A percentile compares a stretch with the other conserved stretches of the same genome.
phyloP scores from a whole-genome alignment of 2,113 vertebrate genomes.

The Petromus typicus region DNA sequence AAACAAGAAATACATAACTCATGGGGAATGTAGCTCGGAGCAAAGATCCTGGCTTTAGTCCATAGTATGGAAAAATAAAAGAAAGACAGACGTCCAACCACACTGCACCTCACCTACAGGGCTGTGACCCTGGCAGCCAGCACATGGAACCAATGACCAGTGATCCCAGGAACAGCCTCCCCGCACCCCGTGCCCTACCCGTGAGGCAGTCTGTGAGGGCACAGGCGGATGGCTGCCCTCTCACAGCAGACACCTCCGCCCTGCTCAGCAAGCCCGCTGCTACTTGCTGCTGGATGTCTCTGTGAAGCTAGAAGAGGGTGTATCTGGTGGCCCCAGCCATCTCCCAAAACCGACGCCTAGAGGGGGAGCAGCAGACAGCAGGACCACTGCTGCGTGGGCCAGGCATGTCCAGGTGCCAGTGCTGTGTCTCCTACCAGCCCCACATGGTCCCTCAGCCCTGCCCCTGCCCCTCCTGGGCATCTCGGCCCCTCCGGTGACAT shows the following conservation, averaged over 20 bases:
- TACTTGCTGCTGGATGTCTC: background rate
- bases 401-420: fast-evolving
- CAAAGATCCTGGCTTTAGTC: background rate
- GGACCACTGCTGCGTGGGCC: background rate
- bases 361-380: background rate
- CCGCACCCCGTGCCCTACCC: background rate
- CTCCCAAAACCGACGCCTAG: background rate
- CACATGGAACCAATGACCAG: background rate
- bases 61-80: background rate
- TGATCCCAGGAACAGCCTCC: background rate
- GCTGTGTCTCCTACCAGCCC: background rate
- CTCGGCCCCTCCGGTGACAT: background rate
- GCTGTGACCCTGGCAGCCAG: background rate
- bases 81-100: background rate
- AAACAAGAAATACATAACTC: background rate
- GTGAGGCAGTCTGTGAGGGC: background rate
- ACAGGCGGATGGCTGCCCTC: background rate
- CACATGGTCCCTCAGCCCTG: background rate
- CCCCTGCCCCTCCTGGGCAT: background rate
- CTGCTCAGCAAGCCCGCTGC: background rate
- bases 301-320: no score
- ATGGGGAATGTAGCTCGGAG: background rate
- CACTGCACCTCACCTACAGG: background rate
- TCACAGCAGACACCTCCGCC: no score
- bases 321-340: fast-evolving